phyloP scores from a whole-genome alignment of 2,113 vertebrate genomes.

The Macquaria ambigua region DNA sequence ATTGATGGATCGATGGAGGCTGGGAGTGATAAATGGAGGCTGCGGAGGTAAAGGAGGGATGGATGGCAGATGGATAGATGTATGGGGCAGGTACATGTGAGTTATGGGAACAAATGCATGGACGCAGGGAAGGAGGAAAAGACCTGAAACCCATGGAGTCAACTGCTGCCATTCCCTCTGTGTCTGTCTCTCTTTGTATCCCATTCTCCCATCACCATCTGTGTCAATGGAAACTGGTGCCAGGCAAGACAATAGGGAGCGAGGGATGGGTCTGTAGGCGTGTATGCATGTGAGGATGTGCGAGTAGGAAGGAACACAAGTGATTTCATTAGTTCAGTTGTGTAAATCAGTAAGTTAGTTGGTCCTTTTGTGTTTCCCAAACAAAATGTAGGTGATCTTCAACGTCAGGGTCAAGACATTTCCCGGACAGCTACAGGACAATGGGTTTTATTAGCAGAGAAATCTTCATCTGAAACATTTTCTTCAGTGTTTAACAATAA shows the following conservation, averaged over 20 bases:
- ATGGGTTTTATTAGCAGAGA: neutral
- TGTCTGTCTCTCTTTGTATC: slow-evolving; percentile 32
- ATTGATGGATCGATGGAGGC: slow-evolving; percentile 46
- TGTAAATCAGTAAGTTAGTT: neutral
- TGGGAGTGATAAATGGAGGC: slow-evolving; percentile 39
- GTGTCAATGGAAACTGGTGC: slow-evolving; percentile 59
- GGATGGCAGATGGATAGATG: slow-evolving; percentile 45
- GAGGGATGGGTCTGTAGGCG: slow-evolving; percentile 35
- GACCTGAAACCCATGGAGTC: slow-evolving; percentile 25
- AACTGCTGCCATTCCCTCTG: slow-evolving; percentile 37
- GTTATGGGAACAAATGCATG: slow-evolving; percentile 23
- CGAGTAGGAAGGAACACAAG: slow-evolving; percentile 14
- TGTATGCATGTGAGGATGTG: slow-evolving; percentile 31
- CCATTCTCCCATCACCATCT: slow-evolving; percentile 60
- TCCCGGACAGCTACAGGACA: neutral
- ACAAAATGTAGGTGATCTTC: neutral
- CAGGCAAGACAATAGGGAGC: slow-evolving; percentile 62
- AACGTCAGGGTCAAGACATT: neutral
- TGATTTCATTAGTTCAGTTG: neutral
- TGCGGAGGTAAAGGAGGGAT: slow-evolving; percentile 30
- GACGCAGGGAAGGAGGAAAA: slow-evolving; percentile 17
- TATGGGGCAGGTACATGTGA: slow-evolving; percentile 15
- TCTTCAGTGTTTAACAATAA: neutral
- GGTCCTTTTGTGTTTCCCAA: neutral
- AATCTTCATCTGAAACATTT: neutral